These are phyloP conservation scores for Montipora sp. DNA, from an alignment of 64 coral and sea anemone species.

Conservation along the genomic window DNA sequence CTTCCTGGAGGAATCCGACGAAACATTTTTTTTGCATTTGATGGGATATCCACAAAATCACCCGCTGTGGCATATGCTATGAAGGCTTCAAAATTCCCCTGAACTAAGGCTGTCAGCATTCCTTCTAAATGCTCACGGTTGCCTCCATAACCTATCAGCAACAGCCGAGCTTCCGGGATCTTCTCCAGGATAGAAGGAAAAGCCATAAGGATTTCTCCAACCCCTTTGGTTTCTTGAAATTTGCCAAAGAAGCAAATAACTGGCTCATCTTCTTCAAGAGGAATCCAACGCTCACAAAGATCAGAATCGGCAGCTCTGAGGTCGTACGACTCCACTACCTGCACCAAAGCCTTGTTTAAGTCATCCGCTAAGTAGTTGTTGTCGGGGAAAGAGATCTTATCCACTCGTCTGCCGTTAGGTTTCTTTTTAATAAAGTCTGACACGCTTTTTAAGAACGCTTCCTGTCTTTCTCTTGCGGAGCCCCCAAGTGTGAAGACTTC, in stretches of 20 bases:
- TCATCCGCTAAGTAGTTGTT: conserved; percentile 10
- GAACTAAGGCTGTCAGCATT: conserved; percentile 70
- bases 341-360: conserved; percentile 53
- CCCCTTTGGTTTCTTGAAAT: conserved; percentile 94
- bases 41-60: conserved; percentile 85
- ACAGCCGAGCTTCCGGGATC: conserved; percentile 71
- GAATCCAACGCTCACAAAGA: conserved; percentile 79
- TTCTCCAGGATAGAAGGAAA: conserved; percentile 76
- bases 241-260: conserved; percentile 92
- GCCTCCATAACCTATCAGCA: conserved; percentile 88
- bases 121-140: conserved; percentile 92
- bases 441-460: conserved; percentile 75
- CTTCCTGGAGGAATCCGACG: conserved; percentile 67
- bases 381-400: conserved; percentile 32
- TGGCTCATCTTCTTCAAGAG: conserved; percentile 75
- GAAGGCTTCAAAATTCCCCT: conserved; percentile 85
- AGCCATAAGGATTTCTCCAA: conserved; percentile 84
- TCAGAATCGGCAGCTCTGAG: conserved; percentile 87
- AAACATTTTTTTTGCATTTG: conserved; percentile 66
- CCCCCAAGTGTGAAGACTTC: conserved; percentile 79
- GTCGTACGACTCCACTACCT: conserved; percentile 77
- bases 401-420: conserved; percentile 70
- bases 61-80: conserved; percentile 84
- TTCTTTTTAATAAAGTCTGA: conserved; percentile 71
- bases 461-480: conserved; percentile 59